These are phyloP conservation scores for Drosophila pseudotakahashii DNA, from an alignment of 2,888 invertebrate species.

Conservation along the genomic window DNA sequence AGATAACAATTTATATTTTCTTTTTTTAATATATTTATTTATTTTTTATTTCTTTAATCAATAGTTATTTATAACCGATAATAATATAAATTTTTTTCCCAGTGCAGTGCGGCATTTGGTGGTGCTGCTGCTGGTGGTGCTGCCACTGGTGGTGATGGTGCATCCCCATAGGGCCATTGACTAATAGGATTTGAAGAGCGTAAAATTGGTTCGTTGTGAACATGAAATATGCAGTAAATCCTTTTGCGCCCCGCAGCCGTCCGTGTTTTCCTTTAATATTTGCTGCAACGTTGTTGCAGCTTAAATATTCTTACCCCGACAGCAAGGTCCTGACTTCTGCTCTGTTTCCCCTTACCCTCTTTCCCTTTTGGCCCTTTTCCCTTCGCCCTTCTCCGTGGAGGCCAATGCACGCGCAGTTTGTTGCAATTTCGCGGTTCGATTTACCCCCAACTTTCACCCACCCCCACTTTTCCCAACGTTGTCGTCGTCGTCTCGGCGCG, in stretches of 20 bases:
- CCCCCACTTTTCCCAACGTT: slow-evolving; percentile 9
- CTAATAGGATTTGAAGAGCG: slow-evolving; percentile 85
- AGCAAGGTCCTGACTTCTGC: slow-evolving; percentile 69
- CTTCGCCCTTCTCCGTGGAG: slow-evolving; percentile 48
- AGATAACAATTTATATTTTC: no score
- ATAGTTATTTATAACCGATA: neutral
- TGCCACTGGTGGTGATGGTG: slow-evolving; percentile 38
- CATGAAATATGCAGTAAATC: slow-evolving; percentile 85
- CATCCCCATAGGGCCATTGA: slow-evolving; percentile 83
- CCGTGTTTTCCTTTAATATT: slow-evolving; percentile 77
- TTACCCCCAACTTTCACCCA: slow-evolving; percentile 24
- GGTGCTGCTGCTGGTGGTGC: slow-evolving; percentile 25
- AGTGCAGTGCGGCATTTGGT: slow-evolving; percentile 9
- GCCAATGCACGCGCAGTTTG: slow-evolving; percentile 77
- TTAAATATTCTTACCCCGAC: slow-evolving; percentile 72
- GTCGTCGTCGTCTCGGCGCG: slow-evolving; percentile 56
- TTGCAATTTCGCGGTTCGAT: slow-evolving; percentile 77
- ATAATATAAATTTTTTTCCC: neutral
- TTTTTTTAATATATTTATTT: neutral
- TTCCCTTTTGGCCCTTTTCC: slow-evolving; percentile 12
- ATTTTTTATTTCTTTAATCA: neutral
- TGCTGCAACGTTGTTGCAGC: slow-evolving; percentile 72
- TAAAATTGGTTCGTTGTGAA: slow-evolving; percentile 85
- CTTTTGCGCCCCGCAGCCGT: slow-evolving; percentile 71
- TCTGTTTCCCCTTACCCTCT: slow-evolving; percentile 36